Evolutionary conservation across 2,113 vertebrate species (phyloP).

Genomic region (Poeciliopsis retropinna): DNA sequence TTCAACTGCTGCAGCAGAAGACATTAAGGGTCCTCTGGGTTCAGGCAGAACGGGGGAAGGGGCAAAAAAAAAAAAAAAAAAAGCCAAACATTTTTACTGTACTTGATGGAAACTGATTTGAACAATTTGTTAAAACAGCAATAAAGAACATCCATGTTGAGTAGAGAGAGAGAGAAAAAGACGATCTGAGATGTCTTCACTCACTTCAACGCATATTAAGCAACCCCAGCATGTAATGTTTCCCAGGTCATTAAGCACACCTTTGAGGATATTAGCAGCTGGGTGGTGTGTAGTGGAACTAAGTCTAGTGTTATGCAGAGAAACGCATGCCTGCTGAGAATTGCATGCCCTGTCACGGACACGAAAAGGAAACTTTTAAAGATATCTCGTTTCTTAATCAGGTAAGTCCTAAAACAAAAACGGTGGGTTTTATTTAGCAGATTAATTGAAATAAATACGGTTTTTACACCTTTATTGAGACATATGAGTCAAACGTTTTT

Average conservation of each 20-base stretch:
- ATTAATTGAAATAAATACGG: too few relatives aligned
- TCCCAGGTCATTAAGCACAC: conserved; percentile 60
- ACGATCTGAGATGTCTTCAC: conserved; percentile 24
- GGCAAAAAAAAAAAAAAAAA: conserved; percentile 1
- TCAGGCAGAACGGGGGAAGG: neutral
- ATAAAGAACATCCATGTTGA: conserved; percentile 34
- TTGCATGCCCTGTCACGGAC: too few relatives aligned
- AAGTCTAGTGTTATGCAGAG: conserved; percentile 5
- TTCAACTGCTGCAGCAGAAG: conserved; percentile 31
- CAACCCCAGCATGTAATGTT: conserved; percentile 47
- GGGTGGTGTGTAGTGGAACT: conserved; percentile 35
- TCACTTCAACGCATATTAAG: conserved; percentile 33
- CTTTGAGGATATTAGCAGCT: conserved; percentile 35
- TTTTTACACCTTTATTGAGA: too few relatives aligned
- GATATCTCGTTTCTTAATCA: too few relatives aligned
- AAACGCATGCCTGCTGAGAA: too few relatives aligned
- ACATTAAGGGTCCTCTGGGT: conserved; percentile 35
- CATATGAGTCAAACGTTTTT: too few relatives aligned
- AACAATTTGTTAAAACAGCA: conserved; percentile 57
- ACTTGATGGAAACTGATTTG: conserved; percentile 56
- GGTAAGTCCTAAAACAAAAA: too few relatives aligned
- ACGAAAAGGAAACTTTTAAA: too few relatives aligned
- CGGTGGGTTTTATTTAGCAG: too few relatives aligned
- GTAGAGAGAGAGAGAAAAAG: conserved; percentile 14
- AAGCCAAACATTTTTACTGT: conserved; percentile 26